Evolutionary conservation across 1,140 invertebrate genomes (phyloP), one percentile per base, ranked within the genome.

Genomic region (Plectrocnemia conspersa): DNA sequence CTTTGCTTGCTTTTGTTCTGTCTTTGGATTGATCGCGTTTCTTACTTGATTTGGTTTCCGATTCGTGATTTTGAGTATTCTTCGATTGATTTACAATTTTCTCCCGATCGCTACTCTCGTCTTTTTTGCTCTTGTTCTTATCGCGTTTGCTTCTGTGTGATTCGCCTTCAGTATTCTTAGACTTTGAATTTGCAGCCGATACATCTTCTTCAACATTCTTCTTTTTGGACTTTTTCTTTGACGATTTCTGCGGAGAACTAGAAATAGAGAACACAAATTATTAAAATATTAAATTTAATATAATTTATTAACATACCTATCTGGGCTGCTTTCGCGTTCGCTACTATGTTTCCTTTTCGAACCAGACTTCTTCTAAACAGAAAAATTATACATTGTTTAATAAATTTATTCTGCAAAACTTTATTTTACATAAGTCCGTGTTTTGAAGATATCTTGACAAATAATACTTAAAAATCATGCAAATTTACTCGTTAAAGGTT

Each of bases 341-440:
- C 68, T 73, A 52, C 67, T 72, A 59, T 66, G 68, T 59, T 75
- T 76, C 40, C 75, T 73, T 66, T 73, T 73, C 56, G 65, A 64
- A 54, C 68, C 64, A 61, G 72, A 71, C 62, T 77, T 79, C 73
- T 78, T 78, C 77, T 78, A 73, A 64, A 33, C 55, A 66, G 72
- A 71, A 53, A 52, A 59, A 50, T 10, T 23, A 44, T 16, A 52
- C 18, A 52, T 25, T 48, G n/a, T 10, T n/a, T n/a, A n/a, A n/a
- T n/a, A n/a, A n/a, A n/a, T n/a, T n/a, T n/a, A 33, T 33, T 15
- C 36, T 18, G 21, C 13, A 40, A 15, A 15, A 40, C n/a, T 29
- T 29, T 29, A 29, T 29, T 29, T 29, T 29, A 29, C 27, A 7
- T 29, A 29, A n/a, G n/a, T n/a, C n/a, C n/a, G n/a, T n/a, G n/a